A percentile compares a stretch with the other conserved stretches of the same genome.
phyloP scores from a whole-genome alignment of 2,113 vertebrate species.

The Echinops telfairi region DNA sequence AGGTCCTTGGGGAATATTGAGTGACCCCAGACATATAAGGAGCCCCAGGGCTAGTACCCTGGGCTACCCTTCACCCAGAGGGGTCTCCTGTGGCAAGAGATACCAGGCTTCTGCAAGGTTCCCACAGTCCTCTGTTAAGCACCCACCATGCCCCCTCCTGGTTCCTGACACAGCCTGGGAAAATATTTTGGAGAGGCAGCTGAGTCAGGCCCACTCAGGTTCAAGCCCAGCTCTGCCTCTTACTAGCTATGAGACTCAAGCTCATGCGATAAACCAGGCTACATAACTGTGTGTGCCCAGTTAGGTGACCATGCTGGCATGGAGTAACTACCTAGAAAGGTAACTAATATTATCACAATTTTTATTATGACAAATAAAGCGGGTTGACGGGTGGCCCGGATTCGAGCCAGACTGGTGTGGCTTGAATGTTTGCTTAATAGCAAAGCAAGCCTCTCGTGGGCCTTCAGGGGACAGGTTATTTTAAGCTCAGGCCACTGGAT shows the following conservation, averaged over 20 bases:
- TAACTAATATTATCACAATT: background rate
- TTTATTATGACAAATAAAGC: background rate
- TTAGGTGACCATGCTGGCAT: background rate
- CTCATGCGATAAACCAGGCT: background rate
- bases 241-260: background rate
- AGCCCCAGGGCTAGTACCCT: background rate
- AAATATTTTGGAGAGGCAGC: background rate
- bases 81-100: background rate
- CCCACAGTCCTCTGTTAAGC: background rate
- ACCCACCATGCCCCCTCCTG: background rate
- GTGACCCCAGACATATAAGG: too few relatives aligned
- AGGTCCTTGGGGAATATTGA: too few relatives aligned
- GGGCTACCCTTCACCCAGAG: background rate
- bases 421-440: background rate
- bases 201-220: background rate
- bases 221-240: background rate
- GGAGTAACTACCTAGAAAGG: background rate
- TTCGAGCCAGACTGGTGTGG: background rate
- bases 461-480: background rate
- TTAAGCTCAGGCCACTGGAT: background rate
- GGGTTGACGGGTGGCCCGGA: background rate
- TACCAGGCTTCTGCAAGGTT: background rate
- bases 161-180: background rate
- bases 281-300: too few relatives aligned
- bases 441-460: background rate